Evolutionary conservation across 2,797 vertebrate species (phyloP).

Genomic region (Manis javanica): DNA sequence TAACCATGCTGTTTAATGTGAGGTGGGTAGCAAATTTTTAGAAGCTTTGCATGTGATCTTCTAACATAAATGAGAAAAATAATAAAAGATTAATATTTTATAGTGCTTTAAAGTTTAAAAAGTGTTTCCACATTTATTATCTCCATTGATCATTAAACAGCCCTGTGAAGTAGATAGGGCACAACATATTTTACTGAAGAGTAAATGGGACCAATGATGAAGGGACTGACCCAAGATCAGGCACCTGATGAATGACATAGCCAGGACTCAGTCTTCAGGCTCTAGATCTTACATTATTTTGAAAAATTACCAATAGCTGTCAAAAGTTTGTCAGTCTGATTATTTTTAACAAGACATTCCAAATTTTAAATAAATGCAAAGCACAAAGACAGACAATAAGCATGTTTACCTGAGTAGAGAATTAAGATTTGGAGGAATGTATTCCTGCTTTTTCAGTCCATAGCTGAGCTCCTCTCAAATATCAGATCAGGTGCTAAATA

Average conservation of each 20-base stretch:
- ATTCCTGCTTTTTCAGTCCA: not conserved
- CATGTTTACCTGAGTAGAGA: not conserved
- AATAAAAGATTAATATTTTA: conserved; percentile 56
- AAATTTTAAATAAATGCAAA: conserved; percentile 49
- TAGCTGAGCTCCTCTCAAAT: not conserved
- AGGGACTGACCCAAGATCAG: not conserved
- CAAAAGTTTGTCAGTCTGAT: not conserved
- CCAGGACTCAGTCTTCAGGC: not conserved
- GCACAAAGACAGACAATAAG: not conserved
- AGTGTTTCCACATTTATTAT: not conserved
- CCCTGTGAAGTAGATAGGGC: not conserved
- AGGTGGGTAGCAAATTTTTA: conserved; percentile 36
- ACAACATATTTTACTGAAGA: not conserved
- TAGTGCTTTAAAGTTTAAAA: conserved; percentile 58
- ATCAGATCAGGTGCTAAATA: not conserved
- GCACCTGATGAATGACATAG: not conserved
- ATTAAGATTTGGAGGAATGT: not conserved
- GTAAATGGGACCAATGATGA: not conserved
- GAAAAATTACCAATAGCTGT: conserved; percentile 40
- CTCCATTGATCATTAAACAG: not conserved
- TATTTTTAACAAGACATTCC: conserved; percentile 54
- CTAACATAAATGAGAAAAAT: conserved; percentile 69
- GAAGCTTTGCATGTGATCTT: conserved; percentile 66
- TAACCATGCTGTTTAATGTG: conserved; percentile 29
- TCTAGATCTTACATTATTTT: not conserved